Conservation (phyloP, 2,797 vertebrate genomes). For the Odontamblyopus rebecca region DNA sequence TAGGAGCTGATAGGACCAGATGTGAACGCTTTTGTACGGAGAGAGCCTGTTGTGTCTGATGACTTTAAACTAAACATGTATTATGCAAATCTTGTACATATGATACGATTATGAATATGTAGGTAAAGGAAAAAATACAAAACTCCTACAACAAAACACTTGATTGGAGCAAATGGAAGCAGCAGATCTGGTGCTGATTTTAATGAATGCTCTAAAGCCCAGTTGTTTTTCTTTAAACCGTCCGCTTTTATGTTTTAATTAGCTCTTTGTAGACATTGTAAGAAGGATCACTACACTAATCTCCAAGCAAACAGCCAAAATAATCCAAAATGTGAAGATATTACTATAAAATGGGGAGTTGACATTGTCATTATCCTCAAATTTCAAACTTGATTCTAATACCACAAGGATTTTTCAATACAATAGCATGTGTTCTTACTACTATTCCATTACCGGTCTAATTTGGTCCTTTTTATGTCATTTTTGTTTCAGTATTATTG, state of each 20-base stretch:
- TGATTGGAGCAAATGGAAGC: background rate
- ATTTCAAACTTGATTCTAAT: background rate
- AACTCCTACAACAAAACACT: background rate
- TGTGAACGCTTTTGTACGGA: constrained; percentile 1
- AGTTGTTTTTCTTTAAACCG: background rate
- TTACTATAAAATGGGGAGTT: background rate
- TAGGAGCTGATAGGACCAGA: constrained; percentile 53
- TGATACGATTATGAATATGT: background rate
- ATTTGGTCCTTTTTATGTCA: too few species aligned
- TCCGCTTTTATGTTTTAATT: background rate
- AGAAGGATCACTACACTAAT: background rate
- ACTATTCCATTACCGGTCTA: too few species aligned
- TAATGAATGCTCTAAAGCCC: background rate
- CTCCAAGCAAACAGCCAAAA: background rate
- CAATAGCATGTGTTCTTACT: too few species aligned
- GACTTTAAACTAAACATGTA: background rate
- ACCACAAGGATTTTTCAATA: too few species aligned
- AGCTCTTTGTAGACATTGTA: too few species aligned
- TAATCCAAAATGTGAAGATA: background rate
- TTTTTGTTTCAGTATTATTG: too few species aligned
- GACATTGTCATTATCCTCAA: background rate
- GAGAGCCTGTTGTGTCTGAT: background rate
- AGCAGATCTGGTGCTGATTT: background rate
- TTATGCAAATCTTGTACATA: background rate
- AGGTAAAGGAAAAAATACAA: background rate